Conservation (phyloP, 2,797 vertebrate species). For the Rhinella marina region DNA sequence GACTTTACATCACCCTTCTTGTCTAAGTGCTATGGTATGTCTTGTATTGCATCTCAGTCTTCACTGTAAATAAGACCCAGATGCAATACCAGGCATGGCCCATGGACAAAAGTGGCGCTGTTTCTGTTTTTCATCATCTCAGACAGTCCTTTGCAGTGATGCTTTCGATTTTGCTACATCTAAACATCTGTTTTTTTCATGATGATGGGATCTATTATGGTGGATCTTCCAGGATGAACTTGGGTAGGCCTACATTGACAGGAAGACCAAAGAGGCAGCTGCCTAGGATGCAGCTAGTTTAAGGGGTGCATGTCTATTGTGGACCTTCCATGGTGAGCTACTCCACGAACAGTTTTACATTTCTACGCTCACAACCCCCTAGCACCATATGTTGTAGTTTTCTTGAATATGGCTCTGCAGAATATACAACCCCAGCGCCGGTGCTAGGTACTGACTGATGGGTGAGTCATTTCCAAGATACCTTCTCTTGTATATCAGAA, state of each 20-base stretch:
- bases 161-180: background rate
- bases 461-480: constrained; percentile 42
- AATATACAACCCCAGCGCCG: constrained; percentile 15
- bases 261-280: background rate
- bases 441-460: constrained; percentile 47
- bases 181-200: background rate
- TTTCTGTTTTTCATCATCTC: too few relatives aligned
- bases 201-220: background rate
- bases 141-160: too few relatives aligned
- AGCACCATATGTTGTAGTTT: background rate
- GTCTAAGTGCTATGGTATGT: too few relatives aligned
- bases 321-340: background rate
- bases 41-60: too few relatives aligned
- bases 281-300: background rate
- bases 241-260: background rate
- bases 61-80: too few relatives aligned
- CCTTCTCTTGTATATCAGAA: constrained; percentile 51
- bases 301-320: background rate
- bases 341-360: background rate
- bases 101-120: too few relatives aligned
- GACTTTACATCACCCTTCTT: too few relatives aligned
- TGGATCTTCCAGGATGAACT: background rate
- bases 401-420: background rate
- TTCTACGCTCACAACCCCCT: background rate
- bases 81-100: too few relatives aligned